Evolutionary conservation across 2,888 invertebrate genomes (phyloP).

Genomic region (Ophion ventricosus): DNA sequence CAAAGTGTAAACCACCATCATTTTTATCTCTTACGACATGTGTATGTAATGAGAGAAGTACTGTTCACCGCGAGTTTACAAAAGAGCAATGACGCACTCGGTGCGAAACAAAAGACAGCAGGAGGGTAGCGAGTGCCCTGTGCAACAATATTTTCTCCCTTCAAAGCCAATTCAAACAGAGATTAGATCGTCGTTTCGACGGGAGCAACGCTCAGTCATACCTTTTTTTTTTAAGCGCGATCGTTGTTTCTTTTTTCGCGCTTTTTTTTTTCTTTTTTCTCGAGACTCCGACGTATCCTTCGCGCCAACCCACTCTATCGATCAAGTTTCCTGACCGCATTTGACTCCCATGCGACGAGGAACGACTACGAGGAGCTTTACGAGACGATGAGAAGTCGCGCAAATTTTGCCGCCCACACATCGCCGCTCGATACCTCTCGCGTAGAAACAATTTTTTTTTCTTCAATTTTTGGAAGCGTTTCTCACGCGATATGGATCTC

Average conservation of each 20-base stretch:
- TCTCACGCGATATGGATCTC: slow-evolving; percentile 56
- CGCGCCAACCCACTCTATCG: slow-evolving; percentile 53
- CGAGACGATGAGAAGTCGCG: slow-evolving; percentile 54
- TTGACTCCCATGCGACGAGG: slow-evolving; percentile 52
- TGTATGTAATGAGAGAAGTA: slow-evolving; percentile 71
- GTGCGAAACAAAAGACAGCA: slow-evolving; percentile 19
- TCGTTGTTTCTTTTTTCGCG: slow-evolving; percentile 32
- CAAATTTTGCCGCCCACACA: slow-evolving; percentile 54
- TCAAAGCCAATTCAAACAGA: slow-evolving; percentile 65
- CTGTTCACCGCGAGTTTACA: slow-evolving; percentile 42
- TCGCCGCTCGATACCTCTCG: slow-evolving; percentile 34
- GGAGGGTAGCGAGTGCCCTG: slow-evolving; percentile 57
- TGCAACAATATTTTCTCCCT: slow-evolving; percentile 69
- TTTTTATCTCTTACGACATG: slow-evolving; percentile 74
- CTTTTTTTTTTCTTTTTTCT: slow-evolving; percentile 34
- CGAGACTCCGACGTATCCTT: slow-evolving; percentile 40
- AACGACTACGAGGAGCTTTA: slow-evolving; percentile 37
- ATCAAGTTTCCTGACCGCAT: slow-evolving; percentile 60
- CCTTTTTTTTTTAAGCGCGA: slow-evolving; percentile 27
- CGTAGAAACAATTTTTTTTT: slow-evolving; percentile 31
- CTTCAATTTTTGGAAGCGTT: slow-evolving; percentile 25
- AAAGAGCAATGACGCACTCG: slow-evolving; percentile 58
- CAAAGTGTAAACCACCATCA: slow-evolving; percentile 78
- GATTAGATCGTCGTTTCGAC: slow-evolving; percentile 70
- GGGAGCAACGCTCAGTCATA: slow-evolving; percentile 38